These are phyloP conservation scores for Zeus faber DNA, from an alignment of 2,113 vertebrate species.

Conservation along the genomic window DNA sequence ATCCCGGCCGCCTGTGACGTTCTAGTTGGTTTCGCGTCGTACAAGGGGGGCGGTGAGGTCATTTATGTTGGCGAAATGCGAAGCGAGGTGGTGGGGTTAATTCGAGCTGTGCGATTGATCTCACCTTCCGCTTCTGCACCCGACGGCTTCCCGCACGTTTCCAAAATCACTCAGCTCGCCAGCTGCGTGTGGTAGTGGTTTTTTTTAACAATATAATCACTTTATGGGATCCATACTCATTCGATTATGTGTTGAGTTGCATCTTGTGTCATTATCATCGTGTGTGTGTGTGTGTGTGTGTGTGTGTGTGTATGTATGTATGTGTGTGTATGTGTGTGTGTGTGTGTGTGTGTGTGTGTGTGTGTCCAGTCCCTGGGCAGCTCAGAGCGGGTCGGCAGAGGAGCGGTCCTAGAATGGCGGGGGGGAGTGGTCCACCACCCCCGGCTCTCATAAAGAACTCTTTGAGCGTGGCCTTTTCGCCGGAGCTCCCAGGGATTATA, in stretches of 20 bases:
- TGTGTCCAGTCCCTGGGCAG: too few relatives aligned
- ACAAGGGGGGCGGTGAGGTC: too few relatives aligned
- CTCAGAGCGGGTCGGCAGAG: too few relatives aligned
- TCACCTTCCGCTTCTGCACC: not conserved
- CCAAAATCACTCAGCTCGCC: constrained; percentile 27
- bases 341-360: too few relatives aligned
- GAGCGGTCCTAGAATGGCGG: too few relatives aligned
- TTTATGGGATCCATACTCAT: constrained; percentile 32
- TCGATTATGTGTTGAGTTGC: constrained; percentile 27
- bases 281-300: constrained; percentile 6
- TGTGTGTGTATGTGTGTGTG: too few relatives aligned
- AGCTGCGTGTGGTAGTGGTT: constrained; percentile 20
- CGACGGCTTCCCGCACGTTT: not conserved
- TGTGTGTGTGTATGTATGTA: too few relatives aligned
- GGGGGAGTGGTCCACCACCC: constrained; percentile 42
- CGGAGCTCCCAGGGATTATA: constrained; percentile 56
- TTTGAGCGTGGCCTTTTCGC: constrained; percentile 54
- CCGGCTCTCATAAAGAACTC: constrained; percentile 64
- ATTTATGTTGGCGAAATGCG: not conserved
- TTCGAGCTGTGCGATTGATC: not conserved
- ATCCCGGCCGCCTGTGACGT: too few relatives aligned
- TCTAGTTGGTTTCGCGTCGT: too few relatives aligned
- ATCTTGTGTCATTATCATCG: constrained; percentile 19
- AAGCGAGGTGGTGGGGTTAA: not conserved
- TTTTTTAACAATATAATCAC: constrained; percentile 40